Evolutionary conservation across 2,888 invertebrate genomes (phyloP).

Genomic region (Cosmopolites sordidus): DNA sequence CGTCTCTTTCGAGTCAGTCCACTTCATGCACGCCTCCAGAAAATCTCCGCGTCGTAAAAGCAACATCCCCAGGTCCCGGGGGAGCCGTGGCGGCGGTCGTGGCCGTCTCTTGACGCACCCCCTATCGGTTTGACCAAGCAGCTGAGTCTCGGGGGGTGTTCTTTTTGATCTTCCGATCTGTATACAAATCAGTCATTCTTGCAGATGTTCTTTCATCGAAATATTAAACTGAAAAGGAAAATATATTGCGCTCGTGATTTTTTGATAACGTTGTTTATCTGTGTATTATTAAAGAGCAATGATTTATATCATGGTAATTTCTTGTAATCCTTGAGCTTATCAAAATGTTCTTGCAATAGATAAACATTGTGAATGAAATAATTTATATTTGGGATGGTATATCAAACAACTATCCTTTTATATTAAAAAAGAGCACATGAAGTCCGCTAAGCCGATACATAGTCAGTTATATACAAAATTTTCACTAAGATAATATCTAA

Average conservation of each 20-base stretch:
- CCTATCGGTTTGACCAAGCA: constrained; percentile 17
- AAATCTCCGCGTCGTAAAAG: constrained; percentile 19
- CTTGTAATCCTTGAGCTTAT: too few relatives aligned
- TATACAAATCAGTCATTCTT: constrained; percentile 22
- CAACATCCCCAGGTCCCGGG: constrained; percentile 8
- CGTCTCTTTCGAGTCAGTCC: neutral
- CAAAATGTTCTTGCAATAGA: too few relatives aligned
- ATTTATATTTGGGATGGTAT: too few relatives aligned
- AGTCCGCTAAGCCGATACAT: too few relatives aligned
- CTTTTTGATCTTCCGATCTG: constrained; percentile 20
- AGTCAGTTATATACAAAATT: too few relatives aligned
- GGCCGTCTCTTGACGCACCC: constrained; percentile 11
- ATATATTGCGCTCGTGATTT: neutral
- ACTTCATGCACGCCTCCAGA: constrained; percentile 8
- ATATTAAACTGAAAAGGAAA: neutral
- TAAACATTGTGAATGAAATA: too few relatives aligned
- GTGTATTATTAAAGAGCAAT: too few relatives aligned
- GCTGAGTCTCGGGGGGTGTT: constrained; percentile 6
- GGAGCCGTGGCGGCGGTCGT: constrained; percentile 11
- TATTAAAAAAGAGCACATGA: too few relatives aligned
- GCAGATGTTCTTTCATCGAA: constrained; percentile 1
- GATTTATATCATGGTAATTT: too few relatives aligned
- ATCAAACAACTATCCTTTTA: too few relatives aligned
- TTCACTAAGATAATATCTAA: too few relatives aligned
- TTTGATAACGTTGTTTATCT: too few relatives aligned